Base-by-base conservation (phyloP, 1,140 invertebrate genomes). In the Drosophila erecta region DNA sequence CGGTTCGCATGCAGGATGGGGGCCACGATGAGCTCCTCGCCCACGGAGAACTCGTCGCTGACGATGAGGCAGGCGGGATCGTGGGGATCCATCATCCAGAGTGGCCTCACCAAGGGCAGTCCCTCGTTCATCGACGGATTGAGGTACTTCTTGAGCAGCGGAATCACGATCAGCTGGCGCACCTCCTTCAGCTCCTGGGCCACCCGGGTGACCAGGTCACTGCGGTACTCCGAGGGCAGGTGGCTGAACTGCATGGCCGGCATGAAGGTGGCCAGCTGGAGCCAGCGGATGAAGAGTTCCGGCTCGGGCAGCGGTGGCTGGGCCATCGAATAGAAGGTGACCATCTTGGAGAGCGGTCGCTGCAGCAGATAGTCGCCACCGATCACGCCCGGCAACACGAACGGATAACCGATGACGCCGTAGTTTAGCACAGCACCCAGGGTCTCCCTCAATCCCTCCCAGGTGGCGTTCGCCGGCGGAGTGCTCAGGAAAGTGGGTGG, bases 221-320 rank as follows among this genome's bases (percentile, higher is more conserved):
- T 95, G 14, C 95, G 95, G 81, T 98, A 98, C 80, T 97, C 96
- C 84, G 96, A 97, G 0, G 98, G 98, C 6, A 97, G 92, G 83
- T 97, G 95, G 0, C 97, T 97, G 76, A 98, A 98, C 89, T 98
- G 96, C 89, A 99, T 96, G 0, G 98, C 96, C 0, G 98, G 97
- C 47, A 99, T 89, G 89, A 99, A 99, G 0, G 97, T 96, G n/a
- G 96, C 96, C 64, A 98, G 93, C 90, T 99, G 97, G n/a, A 99
- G 92, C 98, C 98, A 99, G 50, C 98, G 94, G 49, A 98, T 95
- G 84, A 97, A 99, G 7, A 99, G 93, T 87, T 99, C 97, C 72
- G 95, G 94, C 56, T 97, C 96, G 0, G 97, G 96, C 14, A 97
- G 79, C 7, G 77, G 72, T 8, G 91, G 90, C 43, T 91, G 89